A percentile compares a stretch with the other conserved stretches of the same genome.
phyloP scores from a whole-genome alignment of 2,888 invertebrate species.

The Eupithecia exiguata region DNA sequence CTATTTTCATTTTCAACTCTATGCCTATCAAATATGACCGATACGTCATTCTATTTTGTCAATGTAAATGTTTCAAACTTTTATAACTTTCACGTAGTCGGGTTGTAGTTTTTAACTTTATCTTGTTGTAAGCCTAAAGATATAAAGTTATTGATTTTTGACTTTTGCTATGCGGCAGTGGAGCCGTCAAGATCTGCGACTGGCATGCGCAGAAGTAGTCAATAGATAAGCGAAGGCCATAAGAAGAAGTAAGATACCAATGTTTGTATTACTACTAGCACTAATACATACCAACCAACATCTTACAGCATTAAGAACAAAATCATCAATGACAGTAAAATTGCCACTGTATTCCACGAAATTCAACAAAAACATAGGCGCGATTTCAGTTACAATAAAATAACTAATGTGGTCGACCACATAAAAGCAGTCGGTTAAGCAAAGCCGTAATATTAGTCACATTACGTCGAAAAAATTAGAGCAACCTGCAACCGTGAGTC shows the following conservation, averaged over 20 bases:
- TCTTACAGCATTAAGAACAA: background rate
- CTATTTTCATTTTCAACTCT: too few species aligned
- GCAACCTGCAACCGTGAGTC: slow-evolving; percentile 18
- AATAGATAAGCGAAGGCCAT: too few species aligned
- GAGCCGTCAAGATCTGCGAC: background rate
- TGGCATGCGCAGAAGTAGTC: too few species aligned
- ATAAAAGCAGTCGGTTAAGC: slow-evolving; percentile 25
- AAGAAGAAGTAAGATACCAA: too few species aligned
- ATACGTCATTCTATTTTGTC: too few species aligned
- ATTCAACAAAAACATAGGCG: slow-evolving; percentile 16
- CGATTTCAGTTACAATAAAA: slow-evolving; percentile 36
- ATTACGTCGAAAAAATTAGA: slow-evolving; percentile 12
- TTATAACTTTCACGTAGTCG: too few species aligned
- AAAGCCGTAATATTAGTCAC: slow-evolving; percentile 59
- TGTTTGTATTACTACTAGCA: too few species aligned
- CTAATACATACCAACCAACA: background rate
- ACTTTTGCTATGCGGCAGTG: background rate
- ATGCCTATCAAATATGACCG: too few species aligned
- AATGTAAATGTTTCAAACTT: too few species aligned
- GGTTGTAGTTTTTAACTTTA: too few species aligned
- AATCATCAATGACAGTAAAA: background rate
- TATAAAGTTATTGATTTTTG: too few species aligned
- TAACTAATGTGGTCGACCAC: slow-evolving; percentile 43
- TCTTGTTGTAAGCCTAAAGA: too few species aligned
- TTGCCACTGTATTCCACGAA: slow-evolving; percentile 16